Percentiles rank a stretch among this genome's conserved stretches.
phyloP scores from a whole-genome alignment of 2,888 invertebrate genomes.

The Drosophila mimetica region DNA sequence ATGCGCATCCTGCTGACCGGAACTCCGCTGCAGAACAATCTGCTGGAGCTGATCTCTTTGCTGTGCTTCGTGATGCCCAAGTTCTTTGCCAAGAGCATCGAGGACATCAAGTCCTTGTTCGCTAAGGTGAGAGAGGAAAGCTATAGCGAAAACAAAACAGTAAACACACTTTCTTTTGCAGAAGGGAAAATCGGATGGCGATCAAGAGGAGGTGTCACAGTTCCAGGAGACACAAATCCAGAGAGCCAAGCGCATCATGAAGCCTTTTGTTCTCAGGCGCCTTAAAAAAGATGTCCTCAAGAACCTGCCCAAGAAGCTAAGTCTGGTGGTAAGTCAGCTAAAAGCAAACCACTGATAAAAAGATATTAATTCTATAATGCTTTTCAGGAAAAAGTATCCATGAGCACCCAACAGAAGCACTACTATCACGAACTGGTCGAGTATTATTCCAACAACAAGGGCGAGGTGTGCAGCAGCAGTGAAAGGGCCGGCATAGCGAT shows the following conservation, averaged over 20 bases:
- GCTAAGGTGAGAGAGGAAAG: constrained; percentile 88
- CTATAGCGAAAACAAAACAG: background rate
- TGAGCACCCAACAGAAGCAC: constrained; percentile 90
- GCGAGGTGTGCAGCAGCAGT: constrained; percentile 86
- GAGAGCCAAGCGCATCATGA: constrained; percentile 97
- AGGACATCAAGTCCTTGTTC: constrained; percentile 94
- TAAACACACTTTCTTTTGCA: constrained; percentile 67
- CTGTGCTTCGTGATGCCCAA: constrained; percentile 98
- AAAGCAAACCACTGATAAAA: background rate
- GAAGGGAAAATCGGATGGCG: constrained; percentile 85
- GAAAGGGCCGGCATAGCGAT: constrained; percentile 90
- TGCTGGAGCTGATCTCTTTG: constrained; percentile 97
- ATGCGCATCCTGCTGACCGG: constrained; percentile 96
- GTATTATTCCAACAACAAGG: constrained; percentile 88
- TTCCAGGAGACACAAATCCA: constrained; percentile 96
- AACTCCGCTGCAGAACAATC: constrained; percentile 97
- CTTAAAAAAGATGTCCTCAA: constrained; percentile 94
- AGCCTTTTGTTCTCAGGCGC: constrained; percentile 95
- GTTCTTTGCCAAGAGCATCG: constrained; percentile 94
- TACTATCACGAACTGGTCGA: constrained; percentile 91
- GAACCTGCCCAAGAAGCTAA: constrained; percentile 93
- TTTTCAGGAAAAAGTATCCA: constrained; percentile 85
- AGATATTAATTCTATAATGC: too few relatives aligned
- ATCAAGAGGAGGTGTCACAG: constrained; percentile 88
- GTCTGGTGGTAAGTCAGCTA: constrained; percentile 86